These are phyloP conservation scores for Neosilurus hyrtlii DNA, from an alignment of 2,797 vertebrate genomes.

Conservation along the genomic window DNA sequence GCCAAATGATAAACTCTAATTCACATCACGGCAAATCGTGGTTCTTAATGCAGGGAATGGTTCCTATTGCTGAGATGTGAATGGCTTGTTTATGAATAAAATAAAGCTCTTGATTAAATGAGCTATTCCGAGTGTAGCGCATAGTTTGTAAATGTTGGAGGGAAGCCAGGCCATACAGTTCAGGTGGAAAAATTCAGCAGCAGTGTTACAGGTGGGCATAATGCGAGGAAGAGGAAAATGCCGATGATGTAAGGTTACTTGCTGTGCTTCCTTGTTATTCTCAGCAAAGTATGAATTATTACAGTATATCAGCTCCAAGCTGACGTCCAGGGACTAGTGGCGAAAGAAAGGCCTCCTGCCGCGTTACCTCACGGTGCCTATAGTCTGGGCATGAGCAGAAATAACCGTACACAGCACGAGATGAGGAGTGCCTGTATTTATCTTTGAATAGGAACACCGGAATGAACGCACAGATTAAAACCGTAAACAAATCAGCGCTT, in stretches of 20 bases:
- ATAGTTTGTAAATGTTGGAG: neutral
- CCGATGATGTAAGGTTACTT: neutral
- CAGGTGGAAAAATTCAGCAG: conserved; percentile 11
- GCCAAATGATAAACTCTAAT: too few relatives aligned
- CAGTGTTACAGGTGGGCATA: conserved; percentile 6
- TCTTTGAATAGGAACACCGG: too few relatives aligned
- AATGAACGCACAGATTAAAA: too few relatives aligned
- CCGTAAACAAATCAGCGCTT: too few relatives aligned
- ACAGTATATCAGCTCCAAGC: neutral
- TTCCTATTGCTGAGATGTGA: neutral
- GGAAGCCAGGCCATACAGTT: neutral
- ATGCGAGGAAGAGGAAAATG: neutral
- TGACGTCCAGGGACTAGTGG: too few relatives aligned
- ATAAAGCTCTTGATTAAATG: neutral
- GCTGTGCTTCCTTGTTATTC: neutral
- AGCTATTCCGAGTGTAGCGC: neutral
- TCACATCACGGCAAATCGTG: neutral
- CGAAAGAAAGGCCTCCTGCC: too few relatives aligned
- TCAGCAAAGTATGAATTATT: neutral
- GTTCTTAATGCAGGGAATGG: neutral
- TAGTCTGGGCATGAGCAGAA: too few relatives aligned
- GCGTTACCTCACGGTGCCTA: too few relatives aligned
- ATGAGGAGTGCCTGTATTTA: too few relatives aligned
- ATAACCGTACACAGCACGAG: too few relatives aligned
- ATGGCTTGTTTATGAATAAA: neutral